Evolutionary conservation across 2,888 invertebrate genomes (phyloP), one percentile per base, ranked within the genome.

Genomic region (Trichacis sp.): DNA sequence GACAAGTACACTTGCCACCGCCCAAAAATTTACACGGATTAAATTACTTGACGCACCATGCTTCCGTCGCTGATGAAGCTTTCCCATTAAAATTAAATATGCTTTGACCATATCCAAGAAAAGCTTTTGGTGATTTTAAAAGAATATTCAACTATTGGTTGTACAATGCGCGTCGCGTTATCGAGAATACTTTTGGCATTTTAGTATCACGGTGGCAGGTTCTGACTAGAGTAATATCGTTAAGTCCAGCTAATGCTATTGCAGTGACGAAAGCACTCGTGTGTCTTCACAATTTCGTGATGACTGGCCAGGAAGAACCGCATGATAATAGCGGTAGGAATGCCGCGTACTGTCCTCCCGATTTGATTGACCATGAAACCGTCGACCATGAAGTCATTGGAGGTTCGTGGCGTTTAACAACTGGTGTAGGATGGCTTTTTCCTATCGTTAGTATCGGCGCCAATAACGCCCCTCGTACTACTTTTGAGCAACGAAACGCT

Each of bases 171-270:
- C 46, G 59, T 11, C 42, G 67, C 33, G 19, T 38, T 1, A 54
- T 69, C 5, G 70, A 70, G 63, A 70, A 70, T 55, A 42, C 66
- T 12, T 70, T 70, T 58, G 67, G 69, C 11, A 70, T 70, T 30
- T 49, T 69, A 11, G 43, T 58, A 3, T 29, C 58, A 2, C 15
- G 64, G 30, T 69, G 64, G 64, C 45, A 58, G 9, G 49, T 70
- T 24, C 8, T 24, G 24, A 24, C 24, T 5, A 24, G 24, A 24
- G 8, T 3, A 5, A 3, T 24, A 5, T 24, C 24, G 24, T 24
- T 3, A 8, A 24, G 24, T 24, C 4, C 24, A 8, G 24, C 3
- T 8, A 24, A 24, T 24, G 24, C 24, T 8, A 8, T 8, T 24
- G 24, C 24, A 5, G 1, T 64, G 62, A 14, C 15, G 49, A 5